phyloP scores from a whole-genome alignment of 2,113 vertebrate genomes.

The Leucopsar rothschildi region DNA sequence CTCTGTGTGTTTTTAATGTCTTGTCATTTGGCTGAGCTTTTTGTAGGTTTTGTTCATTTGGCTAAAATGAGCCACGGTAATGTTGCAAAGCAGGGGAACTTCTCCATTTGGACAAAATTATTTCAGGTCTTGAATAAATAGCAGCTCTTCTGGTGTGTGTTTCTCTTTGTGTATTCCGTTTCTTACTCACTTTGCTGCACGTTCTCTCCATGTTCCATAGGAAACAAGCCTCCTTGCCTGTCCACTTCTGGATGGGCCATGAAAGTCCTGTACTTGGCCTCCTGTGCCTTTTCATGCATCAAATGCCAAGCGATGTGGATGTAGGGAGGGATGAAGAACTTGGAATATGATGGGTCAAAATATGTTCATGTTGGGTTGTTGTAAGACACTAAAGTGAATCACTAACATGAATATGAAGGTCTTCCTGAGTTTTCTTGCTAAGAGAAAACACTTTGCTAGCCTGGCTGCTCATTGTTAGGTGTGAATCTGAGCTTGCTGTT shows the following conservation, averaged over 20 bases:
- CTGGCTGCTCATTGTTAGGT: neutral
- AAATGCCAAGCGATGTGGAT: accelerated
- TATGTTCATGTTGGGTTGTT: neutral
- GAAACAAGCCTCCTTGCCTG: neutral
- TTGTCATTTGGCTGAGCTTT: neutral
- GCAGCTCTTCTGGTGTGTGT: neutral
- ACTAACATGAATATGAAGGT: neutral
- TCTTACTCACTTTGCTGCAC: neutral
- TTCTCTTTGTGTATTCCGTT: neutral
- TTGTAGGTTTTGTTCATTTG: neutral
- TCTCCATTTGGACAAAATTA: neutral
- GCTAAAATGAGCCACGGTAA: neutral
- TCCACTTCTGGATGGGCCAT: accelerated
- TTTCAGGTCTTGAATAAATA: neutral
- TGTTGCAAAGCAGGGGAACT: neutral
- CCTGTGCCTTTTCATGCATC: neutral
- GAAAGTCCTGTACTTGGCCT: neutral
- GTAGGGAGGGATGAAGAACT: neutral
- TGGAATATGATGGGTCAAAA: neutral
- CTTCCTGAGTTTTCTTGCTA: neutral
- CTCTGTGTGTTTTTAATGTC: accelerated
- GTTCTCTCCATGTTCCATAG: accelerated
- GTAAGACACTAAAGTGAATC: neutral
- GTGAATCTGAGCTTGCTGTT: accelerated
- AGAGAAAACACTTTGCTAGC: neutral